Evolutionary conservation across 2,888 invertebrate species (phyloP), one percentile per base, ranked within the genome.

Genomic region (Caenorhabditis panamensis): DNA sequence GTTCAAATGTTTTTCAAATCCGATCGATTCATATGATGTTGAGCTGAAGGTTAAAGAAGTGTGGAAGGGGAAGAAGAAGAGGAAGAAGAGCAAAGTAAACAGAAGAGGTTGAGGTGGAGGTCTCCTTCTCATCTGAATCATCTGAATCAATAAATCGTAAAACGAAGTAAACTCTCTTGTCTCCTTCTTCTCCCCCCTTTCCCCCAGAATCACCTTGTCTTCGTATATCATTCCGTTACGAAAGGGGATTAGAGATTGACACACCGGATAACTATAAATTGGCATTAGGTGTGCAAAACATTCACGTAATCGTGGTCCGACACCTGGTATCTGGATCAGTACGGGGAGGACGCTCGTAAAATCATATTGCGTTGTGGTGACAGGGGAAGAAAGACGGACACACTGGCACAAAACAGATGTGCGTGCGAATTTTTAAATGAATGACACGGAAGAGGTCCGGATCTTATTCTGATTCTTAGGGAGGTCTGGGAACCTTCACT

Each of bases 71-170:
- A 28, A 54, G 28, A 36, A 56, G 56, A 31, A 31, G 31, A 31
- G 11, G 56, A 5, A 8, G 22, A 36, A 20, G 20, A 20, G 41
- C 41, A 41, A n/a, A 37, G 44, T 8, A 16, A 31, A 31, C 18
- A 24, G 41, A 16, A 6, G 44, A 41, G 59, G 31, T 31, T 31
- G 31, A n/a, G n/a, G n/a, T n/a, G 5, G 51, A 51, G 11, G 22
- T 37, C 37, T 31, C 20, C 58, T 37, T n/a, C 22, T 59, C 41
- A 53, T 69, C 62, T 71, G 71, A 71, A 47, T 71, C 71, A 71
- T 36, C 62, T 41, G 47, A 63, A 63, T 47, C 71, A 72, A 72
- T 64, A 72, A 72, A 64, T 58, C 72, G 54, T 72, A 72, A 72
- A 53, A 56, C 9, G 36, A 22, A 36, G 36, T 58, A 58, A 58